Evolutionary conservation across 2,888 invertebrate species (phyloP).

Genomic region (Taphrorychus bicolor): DNA sequence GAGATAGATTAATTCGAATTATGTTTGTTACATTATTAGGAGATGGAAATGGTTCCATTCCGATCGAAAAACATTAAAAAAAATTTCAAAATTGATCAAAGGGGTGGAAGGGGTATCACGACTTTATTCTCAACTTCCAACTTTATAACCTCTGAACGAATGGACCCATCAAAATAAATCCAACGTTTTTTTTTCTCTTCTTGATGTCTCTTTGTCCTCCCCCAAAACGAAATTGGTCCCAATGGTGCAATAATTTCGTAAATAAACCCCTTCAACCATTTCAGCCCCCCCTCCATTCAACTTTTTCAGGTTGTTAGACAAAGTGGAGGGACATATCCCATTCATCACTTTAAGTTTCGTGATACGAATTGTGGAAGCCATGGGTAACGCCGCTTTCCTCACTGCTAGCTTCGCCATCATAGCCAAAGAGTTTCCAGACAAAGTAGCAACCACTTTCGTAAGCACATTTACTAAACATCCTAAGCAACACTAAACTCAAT

Average conservation of each 20-base stretch:
- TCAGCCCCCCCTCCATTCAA: not conserved
- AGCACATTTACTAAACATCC: slow-evolving; percentile 56
- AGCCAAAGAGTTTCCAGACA: slow-evolving; percentile 86
- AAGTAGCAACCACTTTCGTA: slow-evolving; percentile 85
- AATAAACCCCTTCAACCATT: not conserved
- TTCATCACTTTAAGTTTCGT: slow-evolving; percentile 81
- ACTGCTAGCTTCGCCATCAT: slow-evolving; percentile 89
- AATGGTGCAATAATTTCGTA: too few relatives aligned
- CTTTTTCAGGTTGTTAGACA: slow-evolving; percentile 70
- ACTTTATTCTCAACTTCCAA: too few relatives aligned
- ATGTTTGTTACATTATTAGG: too few relatives aligned
- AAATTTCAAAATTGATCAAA: too few relatives aligned
- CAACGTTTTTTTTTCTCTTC: too few relatives aligned
- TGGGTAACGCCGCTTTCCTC: slow-evolving; percentile 86
- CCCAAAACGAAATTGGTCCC: not conserved
- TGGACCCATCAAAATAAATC: too few relatives aligned
- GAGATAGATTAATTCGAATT: too few relatives aligned
- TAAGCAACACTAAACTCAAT: not conserved
- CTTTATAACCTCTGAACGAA: too few relatives aligned
- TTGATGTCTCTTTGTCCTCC: too few relatives aligned
- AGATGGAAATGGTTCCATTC: too few relatives aligned
- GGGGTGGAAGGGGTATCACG: too few relatives aligned
- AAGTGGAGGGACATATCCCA: slow-evolving; percentile 71
- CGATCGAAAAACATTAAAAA: too few relatives aligned
- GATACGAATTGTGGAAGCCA: slow-evolving; percentile 81